Evolutionary conservation across 2,888 invertebrate genomes (phyloP).

Genomic region (Mesorhabditis spiculigera): DNA sequence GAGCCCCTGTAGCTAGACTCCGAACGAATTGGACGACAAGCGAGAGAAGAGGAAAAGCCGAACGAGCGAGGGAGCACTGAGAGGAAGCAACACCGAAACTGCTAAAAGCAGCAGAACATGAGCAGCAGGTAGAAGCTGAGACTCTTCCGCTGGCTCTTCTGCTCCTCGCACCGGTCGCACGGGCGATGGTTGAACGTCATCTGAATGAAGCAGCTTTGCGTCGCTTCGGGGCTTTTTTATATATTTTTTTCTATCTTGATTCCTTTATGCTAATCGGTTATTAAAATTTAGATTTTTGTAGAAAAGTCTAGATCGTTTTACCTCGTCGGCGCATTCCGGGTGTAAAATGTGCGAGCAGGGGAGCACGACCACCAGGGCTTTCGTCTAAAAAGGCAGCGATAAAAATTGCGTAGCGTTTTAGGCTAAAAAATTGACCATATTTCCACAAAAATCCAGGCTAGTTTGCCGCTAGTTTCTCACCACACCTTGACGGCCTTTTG

Average conservation of each 20-base stretch:
- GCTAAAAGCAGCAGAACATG: background rate
- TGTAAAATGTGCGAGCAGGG: background rate
- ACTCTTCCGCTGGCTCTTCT: background rate
- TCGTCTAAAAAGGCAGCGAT: background rate
- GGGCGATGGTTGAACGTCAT: background rate
- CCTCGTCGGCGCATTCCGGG: constrained; percentile 5
- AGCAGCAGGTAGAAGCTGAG: background rate
- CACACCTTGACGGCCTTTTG: constrained; percentile 3
- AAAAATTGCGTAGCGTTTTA: background rate
- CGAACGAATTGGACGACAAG: too few relatives aligned
- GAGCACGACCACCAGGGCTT: background rate
- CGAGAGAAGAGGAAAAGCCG: too few relatives aligned
- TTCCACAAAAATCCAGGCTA: background rate
- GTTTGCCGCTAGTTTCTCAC: background rate
- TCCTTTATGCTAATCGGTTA: too few relatives aligned
- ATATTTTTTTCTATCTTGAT: too few relatives aligned
- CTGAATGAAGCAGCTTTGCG: background rate
- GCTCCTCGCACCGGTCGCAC: background rate
- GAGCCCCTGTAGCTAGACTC: too few relatives aligned
- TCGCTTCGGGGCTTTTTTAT: too few relatives aligned
- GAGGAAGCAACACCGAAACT: background rate
- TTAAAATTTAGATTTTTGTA: too few relatives aligned
- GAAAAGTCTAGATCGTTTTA: background rate
- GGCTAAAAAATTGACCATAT: background rate
- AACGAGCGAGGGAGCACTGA: too few relatives aligned